These are phyloP conservation scores for Nomada fucata DNA, from an alignment of 2,888 invertebrate genomes.

Conservation along the genomic window DNA sequence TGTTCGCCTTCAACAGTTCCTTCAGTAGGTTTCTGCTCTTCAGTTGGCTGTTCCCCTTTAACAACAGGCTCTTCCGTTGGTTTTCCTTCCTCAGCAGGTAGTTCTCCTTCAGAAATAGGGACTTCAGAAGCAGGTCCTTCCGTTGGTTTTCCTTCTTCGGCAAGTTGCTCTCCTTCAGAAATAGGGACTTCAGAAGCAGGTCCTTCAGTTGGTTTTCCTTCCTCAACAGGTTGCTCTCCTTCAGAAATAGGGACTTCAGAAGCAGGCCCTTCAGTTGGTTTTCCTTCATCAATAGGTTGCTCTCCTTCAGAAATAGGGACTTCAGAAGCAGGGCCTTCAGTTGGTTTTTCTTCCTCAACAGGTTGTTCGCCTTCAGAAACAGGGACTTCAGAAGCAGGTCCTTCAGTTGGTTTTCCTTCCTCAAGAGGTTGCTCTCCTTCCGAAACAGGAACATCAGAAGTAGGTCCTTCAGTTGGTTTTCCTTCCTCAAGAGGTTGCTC, in stretches of 20 bases:
- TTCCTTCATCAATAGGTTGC: slow-evolving; percentile 32
- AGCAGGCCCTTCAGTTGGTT: slow-evolving; percentile 42
- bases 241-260: slow-evolving; percentile 36
- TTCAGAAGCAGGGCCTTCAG: background rate
- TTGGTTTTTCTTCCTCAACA: slow-evolving; percentile 4
- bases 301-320: slow-evolving; percentile 22
- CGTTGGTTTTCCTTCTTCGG: slow-evolving; percentile 26
- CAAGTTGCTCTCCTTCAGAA: slow-evolving; percentile 33
- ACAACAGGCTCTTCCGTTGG: background rate
- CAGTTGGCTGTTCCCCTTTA: slow-evolving; percentile 33
- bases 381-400: slow-evolving; percentile 43
- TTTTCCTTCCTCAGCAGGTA: slow-evolving; percentile 9
- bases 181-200: background rate
- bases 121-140: slow-evolving; percentile 50
- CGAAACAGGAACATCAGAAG: background rate
- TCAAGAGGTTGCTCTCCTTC: slow-evolving; percentile 42
- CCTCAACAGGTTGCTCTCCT: slow-evolving; percentile 10
- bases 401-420: slow-evolving; percentile 34
- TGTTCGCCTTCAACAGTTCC: slow-evolving; percentile 29
- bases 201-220: background rate
- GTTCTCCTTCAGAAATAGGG: slow-evolving; percentile 20
- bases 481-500: slow-evolving; percentile 10
- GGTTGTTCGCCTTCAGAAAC: slow-evolving; percentile 18
- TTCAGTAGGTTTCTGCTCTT: slow-evolving; percentile 30
- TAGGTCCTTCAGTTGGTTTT: background rate